Evolutionary conservation across 2,888 invertebrate species (phyloP), one percentile per base, ranked within the genome.

Genomic region (Paralinhomoeus sp.): DNA sequence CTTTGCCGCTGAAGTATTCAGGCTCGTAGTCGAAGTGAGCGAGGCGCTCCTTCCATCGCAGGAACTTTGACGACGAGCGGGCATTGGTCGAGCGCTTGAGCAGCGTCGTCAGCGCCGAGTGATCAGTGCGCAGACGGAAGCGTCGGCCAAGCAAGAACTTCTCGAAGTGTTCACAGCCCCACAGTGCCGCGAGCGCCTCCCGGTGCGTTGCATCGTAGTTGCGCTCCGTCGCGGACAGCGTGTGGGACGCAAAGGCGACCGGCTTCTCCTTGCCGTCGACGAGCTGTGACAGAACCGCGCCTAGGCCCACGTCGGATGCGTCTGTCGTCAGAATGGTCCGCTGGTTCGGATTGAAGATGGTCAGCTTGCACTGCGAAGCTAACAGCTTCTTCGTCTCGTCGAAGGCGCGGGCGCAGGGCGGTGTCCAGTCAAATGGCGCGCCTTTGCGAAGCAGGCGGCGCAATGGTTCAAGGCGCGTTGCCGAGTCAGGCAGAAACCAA

Each of bases 41-140:
- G 9, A 38, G 38, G 18, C 38, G 38, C 7, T 38, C 20, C 24
- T 21, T 21, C 38, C 38, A 38, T 21, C 38, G 3, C 7, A 5
- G 13, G 22, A 38, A 38, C 22, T 38, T 38, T 12, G 17, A 5
- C 5, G 38, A 22, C 20, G 9, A 12, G 17, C 22, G 17, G 3
- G 18, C 7, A 3, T 7, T 23, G 22, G 18, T 17, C 38, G 18
- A 23, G 3, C 23, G 42, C 24, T 39, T n/a, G 5, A 42, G 34
- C 20, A 44, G 24, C 9, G 27, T 3, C 17, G 21, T 57, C 5
- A 67, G 46, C 0, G 65, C 61, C 43, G 62, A 54, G 46, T 64
- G 61, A 47, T 66, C 65, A 0, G 62, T 65, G 9, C 54, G 36
- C 15, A 65, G 48, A 2, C 58, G 59, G 47, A 66, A 67, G 24